Base-by-base conservation (phyloP, 2,113 vertebrate genomes). In the Sinocyclocheilus anophthalmus region DNA sequence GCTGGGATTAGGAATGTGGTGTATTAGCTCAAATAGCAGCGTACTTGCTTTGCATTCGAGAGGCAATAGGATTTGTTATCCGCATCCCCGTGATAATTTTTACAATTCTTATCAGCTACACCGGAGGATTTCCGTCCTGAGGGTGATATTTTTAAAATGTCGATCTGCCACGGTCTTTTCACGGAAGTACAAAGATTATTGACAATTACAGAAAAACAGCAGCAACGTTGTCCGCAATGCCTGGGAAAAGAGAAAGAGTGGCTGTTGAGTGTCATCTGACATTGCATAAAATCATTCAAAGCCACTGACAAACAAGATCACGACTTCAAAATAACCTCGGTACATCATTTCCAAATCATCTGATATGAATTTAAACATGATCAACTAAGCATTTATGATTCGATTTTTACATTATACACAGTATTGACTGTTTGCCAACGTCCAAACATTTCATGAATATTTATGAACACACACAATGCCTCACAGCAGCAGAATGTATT, bases 191-290 rank as follows among this genome's bases (percentile, higher is more conserved):
- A 16, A 50, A 67, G 81, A 83, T 83, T 37, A 20, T 70, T 53
- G 45, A 83, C 22, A 79, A 4, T 97, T 92, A 97, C 81, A 97
- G 92, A 89, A 94, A 93, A 67, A 97, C 95, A 26, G 94, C 92
- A 79, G 96, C 94, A 80, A 97, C 96, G 2, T 90, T 94, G 88
- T 97, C 96, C 61, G 97, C 96, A 84, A 97, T 96, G 85, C 97
- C 96, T 98, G 89, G 4, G 85, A 89, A 75, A 20, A 42, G 79
- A 55, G 18, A 77, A 30, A 30, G 13, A 77, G 16, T 11, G 24
- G 24, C 24, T 77, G 14, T 5, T 77, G 50, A 55, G 33, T 70
- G 16, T 70, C 10, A 53, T 67, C 79, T 65, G 76, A 78, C 48
- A 88, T 42, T 24, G 55, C 6, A 2, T 45, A 63, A 59, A 78